phyloP scores from a whole-genome alignment of 2,113 vertebrate genomes.

The Sinocyclocheilus maitianheensis region DNA sequence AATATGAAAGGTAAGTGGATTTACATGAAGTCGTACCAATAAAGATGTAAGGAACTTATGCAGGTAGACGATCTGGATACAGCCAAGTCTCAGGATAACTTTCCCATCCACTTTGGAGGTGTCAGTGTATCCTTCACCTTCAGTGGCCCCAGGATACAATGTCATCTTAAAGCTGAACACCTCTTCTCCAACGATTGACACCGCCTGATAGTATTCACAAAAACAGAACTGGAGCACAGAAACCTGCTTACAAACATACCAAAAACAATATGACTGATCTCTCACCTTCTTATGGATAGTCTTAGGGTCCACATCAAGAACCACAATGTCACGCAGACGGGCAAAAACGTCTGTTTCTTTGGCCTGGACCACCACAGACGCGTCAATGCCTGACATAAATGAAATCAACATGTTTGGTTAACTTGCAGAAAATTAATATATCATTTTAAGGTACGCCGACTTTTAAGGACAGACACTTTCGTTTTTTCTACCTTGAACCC shows the following conservation, averaged over 20 bases:
- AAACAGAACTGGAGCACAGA: not conserved
- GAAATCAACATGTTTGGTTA: not conserved
- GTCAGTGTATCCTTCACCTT: conserved; percentile 84
- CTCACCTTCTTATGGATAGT: conserved; percentile 90
- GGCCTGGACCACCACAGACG: conserved; percentile 82
- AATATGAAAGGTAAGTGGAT: not conserved
- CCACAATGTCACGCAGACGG: conserved; percentile 87
- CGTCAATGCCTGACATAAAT: conserved; percentile 82
- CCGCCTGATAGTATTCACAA: conserved; percentile 76
- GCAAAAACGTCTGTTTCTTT: conserved; percentile 84
- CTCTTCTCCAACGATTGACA: conserved; percentile 94
- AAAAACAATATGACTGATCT: not conserved
- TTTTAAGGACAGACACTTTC: not conserved
- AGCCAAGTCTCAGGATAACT: conserved; percentile 86
- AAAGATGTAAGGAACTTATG: conserved; percentile 92
- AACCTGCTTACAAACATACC: not conserved
- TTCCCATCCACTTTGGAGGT: conserved; percentile 89
- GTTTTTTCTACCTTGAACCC: conserved; percentile 84
- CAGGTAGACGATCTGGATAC: conserved; percentile 92
- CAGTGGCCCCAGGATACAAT: conserved; percentile 85
- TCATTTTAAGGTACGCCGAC: not conserved
- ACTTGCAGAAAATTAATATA: not conserved
- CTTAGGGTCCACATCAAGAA: conserved; percentile 84
- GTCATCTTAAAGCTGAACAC: conserved; percentile 91
- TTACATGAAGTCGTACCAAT: conserved; percentile 78